Percentiles rank a stretch among this genome's conserved stretches.
These are phyloP conservation scores for Actinia tenebrosa DNA, from an alignment of 64 coral and sea anemone species.

Conservation along the genomic window DNA sequence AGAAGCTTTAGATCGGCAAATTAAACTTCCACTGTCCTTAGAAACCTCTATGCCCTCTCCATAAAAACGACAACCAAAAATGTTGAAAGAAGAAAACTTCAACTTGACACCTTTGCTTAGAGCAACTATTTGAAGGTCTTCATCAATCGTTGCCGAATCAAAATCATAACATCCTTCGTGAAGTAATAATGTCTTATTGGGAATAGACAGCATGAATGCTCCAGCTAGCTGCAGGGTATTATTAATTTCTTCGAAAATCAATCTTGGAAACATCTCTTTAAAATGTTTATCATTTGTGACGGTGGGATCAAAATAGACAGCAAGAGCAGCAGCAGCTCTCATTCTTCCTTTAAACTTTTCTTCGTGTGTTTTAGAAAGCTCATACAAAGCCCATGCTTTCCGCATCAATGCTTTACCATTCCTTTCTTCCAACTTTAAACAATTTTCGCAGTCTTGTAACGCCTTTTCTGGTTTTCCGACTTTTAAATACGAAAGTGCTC, in stretches of 20 bases:
- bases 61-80: slow-evolving; percentile 15
- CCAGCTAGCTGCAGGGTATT: slow-evolving; percentile 14
- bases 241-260: slow-evolving; percentile 11
- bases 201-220: background rate
- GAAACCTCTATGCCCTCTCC: slow-evolving; percentile 46
- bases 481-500: slow-evolving; percentile 40
- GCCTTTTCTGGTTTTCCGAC: slow-evolving; percentile 21
- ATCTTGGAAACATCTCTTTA: slow-evolving; percentile 32
- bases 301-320: slow-evolving; percentile 41
- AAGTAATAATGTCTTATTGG: background rate
- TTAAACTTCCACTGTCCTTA: slow-evolving; percentile 12
- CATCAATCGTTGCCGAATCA: background rate
- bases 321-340: slow-evolving; percentile 30
- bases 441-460: slow-evolving; percentile 44
- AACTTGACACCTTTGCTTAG: slow-evolving; percentile 11
- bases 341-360: slow-evolving; percentile 15
- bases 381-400: slow-evolving; percentile 59
- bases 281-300: background rate
- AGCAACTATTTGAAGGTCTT: slow-evolving; percentile 40
- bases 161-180: slow-evolving; percentile 33
- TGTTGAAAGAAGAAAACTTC: background rate
- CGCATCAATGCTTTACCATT: slow-evolving; percentile 38
- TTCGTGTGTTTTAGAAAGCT: slow-evolving; percentile 20
- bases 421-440: slow-evolving; percentile 25
- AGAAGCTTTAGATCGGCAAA: background rate